A percentile compares a stretch with the other conserved stretches of the same genome.
Evolutionary conservation across 2,797 vertebrate species (phyloP).

Genomic region (Adrianichthys oophorus): DNA sequence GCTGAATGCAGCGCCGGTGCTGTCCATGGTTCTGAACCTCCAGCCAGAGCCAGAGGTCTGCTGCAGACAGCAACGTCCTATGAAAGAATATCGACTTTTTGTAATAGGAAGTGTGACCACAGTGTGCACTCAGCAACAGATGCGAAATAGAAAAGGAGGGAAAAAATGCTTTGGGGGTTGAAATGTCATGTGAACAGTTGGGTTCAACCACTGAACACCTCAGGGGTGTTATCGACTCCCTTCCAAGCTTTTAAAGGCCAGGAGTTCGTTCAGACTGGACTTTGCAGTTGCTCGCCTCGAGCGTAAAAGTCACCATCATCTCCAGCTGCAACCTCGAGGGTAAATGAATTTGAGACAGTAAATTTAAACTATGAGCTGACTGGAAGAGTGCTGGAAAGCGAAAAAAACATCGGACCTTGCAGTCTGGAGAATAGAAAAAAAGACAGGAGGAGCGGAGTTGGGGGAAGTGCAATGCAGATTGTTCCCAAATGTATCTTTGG

Average conservation of each 20-base stretch:
- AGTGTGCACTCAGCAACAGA: conserved; percentile 68
- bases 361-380: conserved; percentile 40
- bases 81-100: conserved; percentile 76
- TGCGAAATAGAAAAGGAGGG: conserved; percentile 47
- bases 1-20: conserved; percentile 58
- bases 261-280: conserved; percentile 60
- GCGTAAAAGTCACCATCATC: conserved; percentile 58
- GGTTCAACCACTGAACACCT: conserved; percentile 79
- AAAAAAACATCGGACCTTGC: conserved; percentile 12
- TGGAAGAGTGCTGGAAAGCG: conserved; percentile 34
- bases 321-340: conserved; percentile 50
- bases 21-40: conserved; percentile 71
- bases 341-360: conserved; percentile 48
- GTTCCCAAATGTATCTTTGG: background rate
- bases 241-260: conserved; percentile 77
- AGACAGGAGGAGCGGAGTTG: conserved; percentile 1
- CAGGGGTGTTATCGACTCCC: conserved; percentile 76
- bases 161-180: conserved; percentile 70
- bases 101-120: conserved; percentile 75
- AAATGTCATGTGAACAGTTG: conserved; percentile 81
- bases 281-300: conserved; percentile 56
- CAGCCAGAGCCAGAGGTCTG: conserved; percentile 60
- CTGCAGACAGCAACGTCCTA: conserved; percentile 54
- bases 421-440: conserved; percentile 18
- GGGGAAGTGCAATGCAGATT: conserved; percentile 18